A percentile compares a stretch with the other conserved stretches of the same genome.
Conservation (phyloP, 1,140 invertebrate species). For the Triops cancriformis region DNA sequence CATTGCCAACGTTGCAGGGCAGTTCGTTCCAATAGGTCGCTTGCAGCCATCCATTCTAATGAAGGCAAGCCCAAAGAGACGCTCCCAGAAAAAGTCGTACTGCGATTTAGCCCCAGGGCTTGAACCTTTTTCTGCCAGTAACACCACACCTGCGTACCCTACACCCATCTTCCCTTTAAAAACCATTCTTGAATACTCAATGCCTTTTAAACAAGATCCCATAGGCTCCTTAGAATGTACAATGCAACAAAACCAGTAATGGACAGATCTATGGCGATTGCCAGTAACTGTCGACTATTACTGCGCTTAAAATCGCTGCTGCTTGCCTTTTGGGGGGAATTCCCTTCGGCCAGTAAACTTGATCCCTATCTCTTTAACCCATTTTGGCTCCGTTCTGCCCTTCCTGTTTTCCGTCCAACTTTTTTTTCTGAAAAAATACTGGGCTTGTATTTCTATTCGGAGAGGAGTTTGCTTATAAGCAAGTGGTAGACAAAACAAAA, state of each 20-base stretch:
- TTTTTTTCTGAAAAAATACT: too few relatives aligned
- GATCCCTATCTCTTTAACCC: not conserved
- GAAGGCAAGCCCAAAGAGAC: not conserved
- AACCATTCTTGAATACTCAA: too few relatives aligned
- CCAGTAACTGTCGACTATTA: not conserved
- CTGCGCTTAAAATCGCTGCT: not conserved
- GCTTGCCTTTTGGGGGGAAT: not conserved
- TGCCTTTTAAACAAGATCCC: not conserved
- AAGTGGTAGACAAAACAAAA: not conserved
- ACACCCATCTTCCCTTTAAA: too few relatives aligned
- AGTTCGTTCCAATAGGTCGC: conserved; percentile 6
- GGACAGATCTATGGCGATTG: not conserved
- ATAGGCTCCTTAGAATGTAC: not conserved
- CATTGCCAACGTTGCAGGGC: conserved; percentile 6
- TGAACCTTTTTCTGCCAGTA: not conserved
- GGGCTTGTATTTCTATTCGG: too few relatives aligned
- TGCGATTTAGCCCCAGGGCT: not conserved
- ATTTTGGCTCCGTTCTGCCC: not conserved
- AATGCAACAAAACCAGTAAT: not conserved
- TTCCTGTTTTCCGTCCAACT: not conserved
- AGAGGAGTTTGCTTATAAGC: not conserved
- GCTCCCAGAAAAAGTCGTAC: not conserved
- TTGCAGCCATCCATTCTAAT: not conserved
- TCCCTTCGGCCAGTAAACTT: not conserved
- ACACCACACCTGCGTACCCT: not conserved